A percentile compares a stretch with the other conserved stretches of the same genome.
Conservation (phyloP, 2,888 invertebrate genomes). For the Anorthoa munda region DNA sequence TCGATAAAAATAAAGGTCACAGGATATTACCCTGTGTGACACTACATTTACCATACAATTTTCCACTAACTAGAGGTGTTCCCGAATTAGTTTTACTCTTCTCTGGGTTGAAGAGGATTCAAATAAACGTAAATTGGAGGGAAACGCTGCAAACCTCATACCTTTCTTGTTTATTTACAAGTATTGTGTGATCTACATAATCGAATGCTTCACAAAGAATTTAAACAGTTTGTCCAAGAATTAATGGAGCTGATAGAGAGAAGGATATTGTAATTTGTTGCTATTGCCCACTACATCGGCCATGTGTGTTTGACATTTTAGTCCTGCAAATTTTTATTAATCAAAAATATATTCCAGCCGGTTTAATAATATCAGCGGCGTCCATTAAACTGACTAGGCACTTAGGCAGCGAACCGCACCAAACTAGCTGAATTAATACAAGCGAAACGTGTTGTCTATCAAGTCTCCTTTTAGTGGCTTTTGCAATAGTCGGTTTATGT, state of each 20-base stretch:
- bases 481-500: constrained; percentile 37
- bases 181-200: neutral
- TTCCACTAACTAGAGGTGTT: neutral
- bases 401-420: constrained; percentile 15
- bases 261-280: neutral
- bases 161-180: neutral
- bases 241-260: neutral
- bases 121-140: neutral
- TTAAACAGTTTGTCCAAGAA: neutral
- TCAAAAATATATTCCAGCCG: neutral
- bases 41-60: neutral
- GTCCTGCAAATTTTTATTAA: too few relatives aligned
- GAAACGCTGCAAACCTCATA: neutral
- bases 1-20: neutral
- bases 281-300: too few relatives aligned
- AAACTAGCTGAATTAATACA: constrained; percentile 31
- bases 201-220: constrained; percentile 22
- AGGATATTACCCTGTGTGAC: constrained; percentile 3
- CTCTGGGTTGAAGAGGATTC: neutral
- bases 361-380: constrained; percentile 11
- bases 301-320: too few relatives aligned
- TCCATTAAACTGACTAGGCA: constrained; percentile 32
- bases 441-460: constrained; percentile 34
- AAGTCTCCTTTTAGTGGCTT: constrained; percentile 41
- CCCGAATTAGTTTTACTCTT: neutral